Evolutionary conservation across 1,140 invertebrate genomes (phyloP).

Genomic region (Homarus americanus): DNA sequence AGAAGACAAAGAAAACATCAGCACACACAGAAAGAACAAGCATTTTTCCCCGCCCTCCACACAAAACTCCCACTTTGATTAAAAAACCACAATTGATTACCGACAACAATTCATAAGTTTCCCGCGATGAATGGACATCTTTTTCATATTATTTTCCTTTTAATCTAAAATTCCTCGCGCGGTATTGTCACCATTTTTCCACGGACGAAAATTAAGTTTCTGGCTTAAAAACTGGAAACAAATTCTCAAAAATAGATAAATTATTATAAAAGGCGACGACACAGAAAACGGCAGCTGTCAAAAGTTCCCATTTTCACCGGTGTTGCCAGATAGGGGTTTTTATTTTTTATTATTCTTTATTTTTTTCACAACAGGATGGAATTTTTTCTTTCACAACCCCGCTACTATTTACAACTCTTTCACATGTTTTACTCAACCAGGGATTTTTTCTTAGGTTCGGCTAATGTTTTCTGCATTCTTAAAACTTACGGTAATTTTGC

Average conservation of each 20-base stretch:
- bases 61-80: not conserved
- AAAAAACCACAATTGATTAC: not conserved
- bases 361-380: no score
- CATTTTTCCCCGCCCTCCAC: not conserved
- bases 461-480: not conserved
- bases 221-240: not conserved
- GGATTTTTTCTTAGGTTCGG: not conserved
- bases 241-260: constrained; percentile 17
- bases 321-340: not conserved
- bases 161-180: constrained; percentile 19
- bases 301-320: not conserved
- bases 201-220: constrained; percentile 7
- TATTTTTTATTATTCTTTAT: not conserved
- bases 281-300: not conserved
- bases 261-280: not conserved
- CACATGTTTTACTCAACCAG: not conserved
- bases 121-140: not conserved
- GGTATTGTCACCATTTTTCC: not conserved
- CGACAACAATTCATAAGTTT: not conserved
- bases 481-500: constrained; percentile 3
- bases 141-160: constrained; percentile 3
- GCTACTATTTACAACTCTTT: constrained; percentile 19
- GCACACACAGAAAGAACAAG: not conserved
- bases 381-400: not conserved
- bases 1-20: constrained; percentile 12